Percentiles rank a stretch among this genome's conserved stretches.
Conservation (phyloP, 2,797 vertebrate genomes). For the Peromyscus attwateri region DNA sequence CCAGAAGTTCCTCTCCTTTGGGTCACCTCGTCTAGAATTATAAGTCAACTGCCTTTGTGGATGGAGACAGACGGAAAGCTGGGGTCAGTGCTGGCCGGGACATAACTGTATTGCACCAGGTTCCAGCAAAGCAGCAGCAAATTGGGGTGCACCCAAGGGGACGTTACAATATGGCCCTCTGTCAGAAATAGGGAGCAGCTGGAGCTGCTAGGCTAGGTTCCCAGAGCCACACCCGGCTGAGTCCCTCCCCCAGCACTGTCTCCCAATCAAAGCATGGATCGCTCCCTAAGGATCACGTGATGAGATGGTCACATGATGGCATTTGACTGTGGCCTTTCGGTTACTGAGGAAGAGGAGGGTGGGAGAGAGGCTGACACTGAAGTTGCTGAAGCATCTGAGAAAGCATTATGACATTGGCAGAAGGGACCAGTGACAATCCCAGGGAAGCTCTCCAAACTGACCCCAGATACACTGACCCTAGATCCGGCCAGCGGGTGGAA, state of each 20-base stretch:
- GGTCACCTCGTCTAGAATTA: conserved; percentile 12
- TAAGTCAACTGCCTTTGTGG: conserved; percentile 56
- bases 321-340: not conserved
- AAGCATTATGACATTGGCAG: conserved; percentile 76
- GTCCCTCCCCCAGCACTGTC: not conserved
- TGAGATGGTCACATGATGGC: not conserved
- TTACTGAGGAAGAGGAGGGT: conserved; percentile 50
- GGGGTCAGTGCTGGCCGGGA: conserved; percentile 65
- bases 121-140: not conserved
- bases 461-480: not conserved
- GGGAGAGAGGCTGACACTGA: not conserved
- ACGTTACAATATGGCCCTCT: not conserved
- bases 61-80: not conserved
- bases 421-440: conserved; percentile 8
- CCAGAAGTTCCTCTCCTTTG: not conserved
- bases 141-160: not conserved
- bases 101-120: not conserved
- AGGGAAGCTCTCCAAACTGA: conserved; percentile 50
- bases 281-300: not conserved
- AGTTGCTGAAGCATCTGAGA: conserved; percentile 55
- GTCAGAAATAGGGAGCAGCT: conserved; percentile 14
- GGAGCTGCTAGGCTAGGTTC: not conserved
- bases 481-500: conserved; percentile 22
- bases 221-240: not conserved
- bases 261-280: not conserved